These are phyloP conservation scores for Philonicus albiceps DNA, from an alignment of 2,888 invertebrate species.

Conservation along the genomic window DNA sequence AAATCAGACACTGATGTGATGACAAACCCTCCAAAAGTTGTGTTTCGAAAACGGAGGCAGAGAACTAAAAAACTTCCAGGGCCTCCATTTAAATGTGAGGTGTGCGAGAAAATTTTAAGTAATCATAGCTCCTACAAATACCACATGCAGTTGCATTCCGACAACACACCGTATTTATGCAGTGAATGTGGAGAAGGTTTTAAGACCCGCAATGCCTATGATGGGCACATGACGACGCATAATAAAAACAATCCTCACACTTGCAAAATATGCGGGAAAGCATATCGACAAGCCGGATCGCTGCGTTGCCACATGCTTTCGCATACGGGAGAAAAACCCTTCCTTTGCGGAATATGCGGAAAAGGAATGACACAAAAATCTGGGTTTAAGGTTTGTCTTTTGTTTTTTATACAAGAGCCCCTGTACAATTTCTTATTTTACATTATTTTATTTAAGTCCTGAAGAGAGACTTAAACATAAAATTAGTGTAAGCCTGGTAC, in stretches of 20 bases:
- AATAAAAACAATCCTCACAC: conserved; percentile 60
- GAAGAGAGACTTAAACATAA: not conserved
- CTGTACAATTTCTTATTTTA: not conserved
- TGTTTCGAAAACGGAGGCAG: conserved; percentile 40
- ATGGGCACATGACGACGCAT: conserved; percentile 60
- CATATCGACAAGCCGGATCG: conserved; percentile 60
- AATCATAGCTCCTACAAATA: conserved; percentile 60
- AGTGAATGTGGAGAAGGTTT: conserved; percentile 59
- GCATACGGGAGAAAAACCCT: conserved; percentile 60
- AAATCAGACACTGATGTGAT: not conserved
- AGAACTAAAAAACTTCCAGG: conserved; percentile 45
- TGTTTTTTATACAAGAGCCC: not conserved
- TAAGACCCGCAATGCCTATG: conserved; percentile 61
- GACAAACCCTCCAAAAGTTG: not conserved
- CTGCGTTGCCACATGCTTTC: conserved; percentile 57
- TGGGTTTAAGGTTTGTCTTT: conserved; percentile 56
- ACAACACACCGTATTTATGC: conserved; percentile 58
- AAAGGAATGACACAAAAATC: conserved; percentile 62
- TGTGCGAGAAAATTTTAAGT: conserved; percentile 59
- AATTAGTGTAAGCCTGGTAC: not conserved
- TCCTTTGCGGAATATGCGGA: conserved; percentile 59
- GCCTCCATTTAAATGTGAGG: conserved; percentile 53
- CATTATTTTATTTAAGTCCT: too few species aligned
- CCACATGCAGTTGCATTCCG: conserved; percentile 62
- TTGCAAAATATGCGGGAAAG: conserved; percentile 58